phyloP scores from a whole-genome alignment of 2,113 vertebrate species.

The Oryzias woworae region DNA sequence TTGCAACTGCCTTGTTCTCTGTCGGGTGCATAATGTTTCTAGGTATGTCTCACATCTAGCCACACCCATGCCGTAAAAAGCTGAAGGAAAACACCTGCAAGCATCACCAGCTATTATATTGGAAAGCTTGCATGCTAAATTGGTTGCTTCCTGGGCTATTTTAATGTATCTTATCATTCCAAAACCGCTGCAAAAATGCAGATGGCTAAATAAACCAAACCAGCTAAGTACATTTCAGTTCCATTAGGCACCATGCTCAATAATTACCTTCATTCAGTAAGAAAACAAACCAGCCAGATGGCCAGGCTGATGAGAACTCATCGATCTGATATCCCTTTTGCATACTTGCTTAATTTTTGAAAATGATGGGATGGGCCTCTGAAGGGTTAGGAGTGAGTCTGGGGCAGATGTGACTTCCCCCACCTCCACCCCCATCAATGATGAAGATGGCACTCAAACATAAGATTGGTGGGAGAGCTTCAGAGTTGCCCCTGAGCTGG shows the following conservation, averaged over 20 bases:
- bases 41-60: slow-evolving; percentile 12
- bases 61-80: slow-evolving; percentile 37
- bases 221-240: slow-evolving; percentile 59
- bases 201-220: slow-evolving; percentile 54
- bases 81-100: slow-evolving; percentile 50
- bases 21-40: slow-evolving; percentile 2
- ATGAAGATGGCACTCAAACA: slow-evolving; percentile 30
- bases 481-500: slow-evolving; percentile 17
- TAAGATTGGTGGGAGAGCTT: slow-evolving; percentile 27
- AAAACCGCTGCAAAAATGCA: slow-evolving; percentile 48
- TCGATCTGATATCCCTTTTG: slow-evolving; percentile 73
- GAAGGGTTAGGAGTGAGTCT: slow-evolving; percentile 41
- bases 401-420: slow-evolving; percentile 53
- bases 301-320: slow-evolving; percentile 68
- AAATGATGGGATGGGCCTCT: slow-evolving; percentile 54
- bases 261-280: slow-evolving; percentile 78
- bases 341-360: slow-evolving; percentile 57
- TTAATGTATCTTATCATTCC: slow-evolving; percentile 43
- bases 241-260: slow-evolving; percentile 67
- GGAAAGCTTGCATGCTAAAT: slow-evolving; percentile 22
- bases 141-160: slow-evolving; percentile 22
- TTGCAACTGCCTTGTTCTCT: slow-evolving; percentile 21
- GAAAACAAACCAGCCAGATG: slow-evolving; percentile 80
- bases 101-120: slow-evolving; percentile 34
- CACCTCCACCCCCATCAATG: slow-evolving; percentile 15